Percentiles rank a stretch among this genome's conserved stretches.
Evolutionary conservation across 2,113 vertebrate genomes (phyloP).

Genomic region (Drymodes brunneopygia): DNA sequence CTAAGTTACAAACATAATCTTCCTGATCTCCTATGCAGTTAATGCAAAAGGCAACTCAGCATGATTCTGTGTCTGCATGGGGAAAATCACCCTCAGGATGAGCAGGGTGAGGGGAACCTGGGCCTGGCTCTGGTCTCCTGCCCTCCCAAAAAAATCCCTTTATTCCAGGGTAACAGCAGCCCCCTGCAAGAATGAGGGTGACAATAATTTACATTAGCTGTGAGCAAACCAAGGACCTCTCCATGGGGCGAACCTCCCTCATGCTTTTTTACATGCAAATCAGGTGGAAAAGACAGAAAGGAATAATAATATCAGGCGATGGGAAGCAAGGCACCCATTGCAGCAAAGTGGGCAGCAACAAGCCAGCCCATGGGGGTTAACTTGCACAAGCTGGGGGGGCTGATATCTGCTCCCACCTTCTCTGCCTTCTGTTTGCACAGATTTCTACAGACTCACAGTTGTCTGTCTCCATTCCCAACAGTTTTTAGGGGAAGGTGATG

Average conservation of each 20-base stretch:
- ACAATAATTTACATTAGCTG: background rate
- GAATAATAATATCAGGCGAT: background rate
- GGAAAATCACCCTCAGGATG: background rate
- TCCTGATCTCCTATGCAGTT: background rate
- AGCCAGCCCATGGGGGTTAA: background rate
- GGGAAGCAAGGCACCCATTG: background rate
- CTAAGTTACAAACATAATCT: background rate
- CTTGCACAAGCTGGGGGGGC: background rate
- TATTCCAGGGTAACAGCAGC: background rate
- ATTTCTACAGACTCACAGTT: background rate
- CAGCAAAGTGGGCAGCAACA: background rate
- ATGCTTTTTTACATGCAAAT: background rate
- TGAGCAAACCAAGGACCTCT: background rate
- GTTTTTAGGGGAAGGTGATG: background rate
- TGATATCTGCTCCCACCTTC: background rate
- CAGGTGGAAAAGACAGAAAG: background rate
- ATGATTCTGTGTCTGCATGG: fast-evolving
- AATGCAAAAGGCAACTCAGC: background rate
- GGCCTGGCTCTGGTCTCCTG: background rate
- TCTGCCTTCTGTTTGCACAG: background rate
- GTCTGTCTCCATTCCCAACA: background rate
- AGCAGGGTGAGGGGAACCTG: background rate
- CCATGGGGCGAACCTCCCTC: background rate
- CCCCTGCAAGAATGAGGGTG: background rate
- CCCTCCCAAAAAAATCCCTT: background rate